Percentiles rank a stretch among this genome's conserved stretches.
These are phyloP conservation scores for Drosophila longiperda DNA, from an alignment of 2,888 invertebrate genomes.

Conservation along the genomic window DNA sequence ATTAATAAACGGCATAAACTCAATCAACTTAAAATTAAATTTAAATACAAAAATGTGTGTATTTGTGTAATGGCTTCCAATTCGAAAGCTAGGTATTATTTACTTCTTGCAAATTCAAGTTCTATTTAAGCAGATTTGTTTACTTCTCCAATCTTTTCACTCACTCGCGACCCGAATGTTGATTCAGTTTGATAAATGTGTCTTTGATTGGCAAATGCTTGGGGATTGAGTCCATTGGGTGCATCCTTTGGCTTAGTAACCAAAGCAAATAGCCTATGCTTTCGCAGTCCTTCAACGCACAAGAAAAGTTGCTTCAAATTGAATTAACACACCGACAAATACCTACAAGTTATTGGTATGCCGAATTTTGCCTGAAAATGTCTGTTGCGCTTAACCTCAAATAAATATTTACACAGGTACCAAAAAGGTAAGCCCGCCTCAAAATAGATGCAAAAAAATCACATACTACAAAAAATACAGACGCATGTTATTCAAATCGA, in stretches of 20 bases:
- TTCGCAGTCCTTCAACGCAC: slow-evolving; percentile 20
- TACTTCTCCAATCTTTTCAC: not conserved
- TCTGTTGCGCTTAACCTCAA: slow-evolving; percentile 57
- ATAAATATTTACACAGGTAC: slow-evolving; percentile 67
- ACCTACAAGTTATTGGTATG: slow-evolving; percentile 24
- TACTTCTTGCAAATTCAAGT: not conserved
- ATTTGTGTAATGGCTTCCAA: not conserved
- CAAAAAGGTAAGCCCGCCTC: slow-evolving; percentile 53
- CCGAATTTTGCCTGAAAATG: slow-evolving; percentile 38
- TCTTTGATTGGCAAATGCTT: slow-evolving; percentile 26
- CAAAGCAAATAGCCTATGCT: slow-evolving; percentile 42
- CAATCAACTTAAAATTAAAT: not conserved
- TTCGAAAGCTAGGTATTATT: not conserved
- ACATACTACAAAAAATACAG: slow-evolving; percentile 12
- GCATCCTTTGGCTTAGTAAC: slow-evolving; percentile 9
- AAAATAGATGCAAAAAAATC: slow-evolving; percentile 3
- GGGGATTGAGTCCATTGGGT: slow-evolving; percentile 25
- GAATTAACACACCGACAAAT: slow-evolving; percentile 56
- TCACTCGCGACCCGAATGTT: not conserved
- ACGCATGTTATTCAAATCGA: slow-evolving; percentile 66
- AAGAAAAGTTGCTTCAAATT: slow-evolving; percentile 51
- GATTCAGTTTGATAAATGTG: slow-evolving; percentile 5
- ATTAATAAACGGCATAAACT: not conserved
- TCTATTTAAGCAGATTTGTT: slow-evolving; percentile 1
- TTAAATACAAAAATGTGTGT: not conserved